Evolutionary conservation across 1,140 invertebrate genomes (phyloP), one percentile per base, ranked within the genome.

Genomic region (Branchinecta lynchi): DNA sequence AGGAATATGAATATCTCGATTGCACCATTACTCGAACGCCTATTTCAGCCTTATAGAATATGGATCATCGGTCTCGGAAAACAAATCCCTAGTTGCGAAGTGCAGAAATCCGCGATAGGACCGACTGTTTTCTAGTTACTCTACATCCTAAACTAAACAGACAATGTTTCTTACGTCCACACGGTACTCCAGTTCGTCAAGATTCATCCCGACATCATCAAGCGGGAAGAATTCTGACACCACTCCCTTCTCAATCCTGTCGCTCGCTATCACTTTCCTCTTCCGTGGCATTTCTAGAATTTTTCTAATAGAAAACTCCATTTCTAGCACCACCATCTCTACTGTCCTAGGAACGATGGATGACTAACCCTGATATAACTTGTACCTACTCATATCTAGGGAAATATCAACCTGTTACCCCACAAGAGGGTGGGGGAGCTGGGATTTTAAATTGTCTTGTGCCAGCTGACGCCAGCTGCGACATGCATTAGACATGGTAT

Each of bases 401-500:
- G 17, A 15, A 60, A 15, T 3, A 15, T 60, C 51, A 60, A 60
- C 51, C 51, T 60, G 51, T 60, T 60, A 60, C 51, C 51, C 12
- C 12, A 32, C 12, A 60, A 15, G 12, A 60, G 51, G 51, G 51
- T 60, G 51, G 51, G 51, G 51, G 51, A 60, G 17, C 12, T 60
- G 51, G 51, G 51, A 60, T 60, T 60, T 60, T 60, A 15, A 60
- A 20, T 60, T 15, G 12, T 60, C 51, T 32, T 20, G 17, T 15
- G 51, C 12, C 51, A 60, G 51, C 51, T 60, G 51, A 60, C 51
- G 51, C 51, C 51, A 60, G 51, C 51, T 60, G 51, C 51, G 17
- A 20, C 2, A 20, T 20, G 17, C 51, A 60, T 60, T 60, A 60
- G 51, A 60, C 17, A 60, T 20, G 51, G 51, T 15, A 15, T 60